Percentiles rank a stretch among this genome's conserved stretches.
These are phyloP conservation scores for Trichonephila clavata DNA, from an alignment of 1,140 invertebrate species.

Conservation along the genomic window DNA sequence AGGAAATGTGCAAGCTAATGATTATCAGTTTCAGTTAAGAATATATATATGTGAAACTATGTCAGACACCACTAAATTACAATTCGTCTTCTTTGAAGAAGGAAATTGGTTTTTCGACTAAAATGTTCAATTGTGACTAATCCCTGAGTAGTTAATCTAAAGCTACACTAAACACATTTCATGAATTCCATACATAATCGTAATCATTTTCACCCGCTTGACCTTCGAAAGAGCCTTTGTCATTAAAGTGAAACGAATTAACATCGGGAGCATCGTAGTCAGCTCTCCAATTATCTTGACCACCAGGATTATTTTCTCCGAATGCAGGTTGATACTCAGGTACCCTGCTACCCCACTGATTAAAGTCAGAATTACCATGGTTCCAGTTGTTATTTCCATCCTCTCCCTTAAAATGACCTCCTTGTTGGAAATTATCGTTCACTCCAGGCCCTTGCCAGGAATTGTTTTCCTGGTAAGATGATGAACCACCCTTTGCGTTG, in stretches of 20 bases:
- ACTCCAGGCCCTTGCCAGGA: background rate
- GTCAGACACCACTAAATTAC: background rate
- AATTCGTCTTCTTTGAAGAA: background rate
- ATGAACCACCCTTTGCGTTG: background rate
- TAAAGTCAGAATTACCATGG: background rate
- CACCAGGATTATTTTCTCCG: background rate
- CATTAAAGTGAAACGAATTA: background rate
- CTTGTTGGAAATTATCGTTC: background rate
- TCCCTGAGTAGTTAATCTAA: slow-evolving; percentile 1
- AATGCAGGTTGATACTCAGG: background rate
- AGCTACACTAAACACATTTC: background rate
- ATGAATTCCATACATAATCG: slow-evolving; percentile 33
- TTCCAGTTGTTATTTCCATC: slow-evolving; percentile 22
- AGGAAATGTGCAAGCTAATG: background rate
- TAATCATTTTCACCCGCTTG: slow-evolving; percentile 41
- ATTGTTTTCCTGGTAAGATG: background rate
- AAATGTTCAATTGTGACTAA: background rate
- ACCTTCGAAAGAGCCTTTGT: background rate
- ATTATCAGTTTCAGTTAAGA: background rate
- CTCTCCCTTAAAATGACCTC: slow-evolving; percentile 4
- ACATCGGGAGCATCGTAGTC: background rate
- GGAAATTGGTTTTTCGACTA: background rate
- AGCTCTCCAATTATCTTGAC: background rate
- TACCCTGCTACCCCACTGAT: slow-evolving; percentile 4
- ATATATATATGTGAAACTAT: background rate